Evolutionary conservation across 2,797 vertebrate species (phyloP).

Genomic region (Pipistrellus nathusii): DNA sequence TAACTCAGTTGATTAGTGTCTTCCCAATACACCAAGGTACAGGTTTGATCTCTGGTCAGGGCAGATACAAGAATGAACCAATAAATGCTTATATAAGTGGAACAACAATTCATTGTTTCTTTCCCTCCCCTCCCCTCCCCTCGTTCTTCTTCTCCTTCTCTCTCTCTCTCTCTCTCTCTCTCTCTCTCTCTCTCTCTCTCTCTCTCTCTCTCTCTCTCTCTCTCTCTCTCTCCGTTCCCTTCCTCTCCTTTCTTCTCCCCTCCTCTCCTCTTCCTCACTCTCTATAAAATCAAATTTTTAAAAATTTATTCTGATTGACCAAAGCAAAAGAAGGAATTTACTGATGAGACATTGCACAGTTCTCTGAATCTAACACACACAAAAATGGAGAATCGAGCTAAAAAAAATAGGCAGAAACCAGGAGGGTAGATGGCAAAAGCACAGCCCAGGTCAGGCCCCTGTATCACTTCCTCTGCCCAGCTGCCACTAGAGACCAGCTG

Average conservation of each 20-base stretch:
- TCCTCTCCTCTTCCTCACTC: not conserved
- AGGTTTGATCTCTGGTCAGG: not conserved
- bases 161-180: too few species aligned
- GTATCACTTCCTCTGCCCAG: not conserved
- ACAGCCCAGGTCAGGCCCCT: not conserved
- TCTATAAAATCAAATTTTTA: not conserved
- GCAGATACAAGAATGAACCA: not conserved
- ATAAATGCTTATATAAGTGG: not conserved
- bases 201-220: too few species aligned
- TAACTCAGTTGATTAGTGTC: not conserved
- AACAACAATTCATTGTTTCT: not conserved
- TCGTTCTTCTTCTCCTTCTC: not conserved
- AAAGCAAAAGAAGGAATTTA: not conserved
- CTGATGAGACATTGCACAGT: not conserved
- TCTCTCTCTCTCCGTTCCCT: too few species aligned
- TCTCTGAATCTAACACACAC: slow-evolving; percentile 22
- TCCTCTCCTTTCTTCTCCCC: too few species aligned
- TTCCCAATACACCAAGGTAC: not conserved
- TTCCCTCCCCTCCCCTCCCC: too few species aligned
- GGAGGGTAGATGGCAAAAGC: not conserved
- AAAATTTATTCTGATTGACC: not conserved
- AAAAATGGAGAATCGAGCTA: slow-evolving; percentile 36
- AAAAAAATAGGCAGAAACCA: slow-evolving; percentile 16
- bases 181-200: too few species aligned
- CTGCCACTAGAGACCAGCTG: not conserved